Evolutionary conservation across 1,140 invertebrate genomes (phyloP).

Genomic region (Drosophila watanabei): DNA sequence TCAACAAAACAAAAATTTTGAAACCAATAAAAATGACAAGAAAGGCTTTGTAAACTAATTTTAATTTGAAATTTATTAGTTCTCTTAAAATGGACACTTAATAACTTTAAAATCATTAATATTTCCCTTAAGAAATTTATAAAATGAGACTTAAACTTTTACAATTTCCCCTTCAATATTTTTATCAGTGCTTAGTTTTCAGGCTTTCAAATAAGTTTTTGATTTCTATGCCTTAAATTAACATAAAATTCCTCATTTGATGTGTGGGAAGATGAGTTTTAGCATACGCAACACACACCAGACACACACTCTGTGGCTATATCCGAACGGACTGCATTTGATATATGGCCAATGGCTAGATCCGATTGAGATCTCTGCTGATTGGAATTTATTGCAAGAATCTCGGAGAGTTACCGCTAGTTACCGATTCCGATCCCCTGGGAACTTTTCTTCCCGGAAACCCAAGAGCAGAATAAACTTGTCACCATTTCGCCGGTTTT

Average conservation of each 20-base stretch:
- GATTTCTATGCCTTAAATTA: conserved; percentile 63
- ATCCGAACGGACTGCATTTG: conserved; percentile 27
- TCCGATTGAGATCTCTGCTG: conserved; percentile 35
- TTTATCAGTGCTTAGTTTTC: neutral
- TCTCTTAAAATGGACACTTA: too few species aligned
- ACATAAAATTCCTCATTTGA: conserved; percentile 62
- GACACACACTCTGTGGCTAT: neutral
- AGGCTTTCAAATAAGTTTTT: conserved; percentile 24
- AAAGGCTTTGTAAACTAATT: neutral
- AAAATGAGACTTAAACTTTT: neutral
- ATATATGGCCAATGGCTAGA: conserved; percentile 18
- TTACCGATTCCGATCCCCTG: conserved; percentile 30
- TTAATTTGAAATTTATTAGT: neutral
- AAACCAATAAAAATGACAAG: too few species aligned
- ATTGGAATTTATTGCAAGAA: conserved; percentile 62
- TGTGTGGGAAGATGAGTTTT: conserved; percentile 57
- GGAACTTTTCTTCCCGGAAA: conserved; percentile 19
- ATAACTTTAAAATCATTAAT: too few species aligned
- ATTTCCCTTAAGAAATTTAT: neutral
- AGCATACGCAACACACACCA: conserved; percentile 1
- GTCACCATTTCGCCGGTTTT: conserved; percentile 57
- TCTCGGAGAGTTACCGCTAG: conserved; percentile 16
- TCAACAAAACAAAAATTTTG: too few species aligned
- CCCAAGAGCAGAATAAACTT: conserved; percentile 39
- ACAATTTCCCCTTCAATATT: neutral